Conservation (phyloP, 1,140 invertebrate species). For the Anthonomus grandis region DNA sequence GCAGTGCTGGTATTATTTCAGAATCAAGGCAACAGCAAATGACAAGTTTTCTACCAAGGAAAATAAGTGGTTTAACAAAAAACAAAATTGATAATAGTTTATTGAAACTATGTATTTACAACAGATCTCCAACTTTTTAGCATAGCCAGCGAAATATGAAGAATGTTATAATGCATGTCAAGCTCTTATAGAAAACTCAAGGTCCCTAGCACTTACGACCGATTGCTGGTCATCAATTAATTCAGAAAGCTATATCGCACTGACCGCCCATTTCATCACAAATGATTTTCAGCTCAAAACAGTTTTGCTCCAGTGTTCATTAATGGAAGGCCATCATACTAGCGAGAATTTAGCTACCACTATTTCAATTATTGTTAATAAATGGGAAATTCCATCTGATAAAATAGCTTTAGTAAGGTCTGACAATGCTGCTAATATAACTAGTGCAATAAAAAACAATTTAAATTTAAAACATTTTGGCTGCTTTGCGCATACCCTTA, state of each 20-base stretch:
- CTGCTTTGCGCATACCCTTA: too few species aligned
- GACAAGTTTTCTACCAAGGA: background rate
- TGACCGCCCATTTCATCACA: too few species aligned
- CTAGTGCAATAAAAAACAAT: conserved; percentile 1
- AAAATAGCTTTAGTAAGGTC: conserved; percentile 1
- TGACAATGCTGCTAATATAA: background rate
- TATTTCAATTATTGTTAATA: background rate
- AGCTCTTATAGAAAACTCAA: background rate
- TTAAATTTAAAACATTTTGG: background rate
- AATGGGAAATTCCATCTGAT: background rate
- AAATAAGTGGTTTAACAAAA: too few species aligned
- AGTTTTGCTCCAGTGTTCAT: conserved; percentile 1
- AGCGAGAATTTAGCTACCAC: too few species aligned
- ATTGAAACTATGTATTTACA: background rate
- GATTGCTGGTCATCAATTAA: conserved; percentile 5
- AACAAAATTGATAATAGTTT: background rate
- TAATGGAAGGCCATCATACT: too few species aligned
- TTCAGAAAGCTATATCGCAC: too few species aligned
- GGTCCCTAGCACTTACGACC: background rate
- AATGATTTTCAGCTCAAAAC: background rate
- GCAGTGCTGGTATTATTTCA: background rate
- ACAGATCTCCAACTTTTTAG: background rate
- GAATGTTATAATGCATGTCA: conserved; percentile 2
- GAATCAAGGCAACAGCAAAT: background rate
- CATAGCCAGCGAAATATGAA: conserved; percentile 2